phyloP scores from a whole-genome alignment of 2,888 invertebrate species.

The Opisthograptis luteolata region DNA sequence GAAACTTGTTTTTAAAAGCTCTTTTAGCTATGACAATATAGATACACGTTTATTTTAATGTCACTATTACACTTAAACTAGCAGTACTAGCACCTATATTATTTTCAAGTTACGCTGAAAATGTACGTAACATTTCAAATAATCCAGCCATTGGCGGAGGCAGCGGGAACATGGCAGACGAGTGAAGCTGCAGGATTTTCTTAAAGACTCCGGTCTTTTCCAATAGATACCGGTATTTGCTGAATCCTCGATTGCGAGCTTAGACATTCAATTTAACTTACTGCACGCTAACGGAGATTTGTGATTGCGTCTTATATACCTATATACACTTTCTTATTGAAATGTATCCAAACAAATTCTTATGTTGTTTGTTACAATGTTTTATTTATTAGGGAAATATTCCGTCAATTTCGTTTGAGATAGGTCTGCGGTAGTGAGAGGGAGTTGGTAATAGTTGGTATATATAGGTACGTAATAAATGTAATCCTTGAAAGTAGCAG shows the following conservation, averaged over 20 bases:
- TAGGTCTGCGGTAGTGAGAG: too few relatives aligned
- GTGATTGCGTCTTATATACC: slow-evolving; percentile 57
- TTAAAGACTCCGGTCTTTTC: slow-evolving; percentile 66
- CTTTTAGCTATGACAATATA: neutral
- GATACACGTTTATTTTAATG: slow-evolving; percentile 1
- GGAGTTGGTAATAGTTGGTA: too few relatives aligned
- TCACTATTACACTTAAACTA: slow-evolving; percentile 10
- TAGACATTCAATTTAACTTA: slow-evolving; percentile 78
- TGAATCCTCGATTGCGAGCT: slow-evolving; percentile 71
- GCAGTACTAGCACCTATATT: too few relatives aligned
- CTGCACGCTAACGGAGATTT: slow-evolving; percentile 66
- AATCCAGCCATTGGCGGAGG: slow-evolving; percentile 30
- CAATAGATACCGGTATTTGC: slow-evolving; percentile 73
- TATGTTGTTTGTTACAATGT: slow-evolving; percentile 1
- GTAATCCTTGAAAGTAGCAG: too few relatives aligned
- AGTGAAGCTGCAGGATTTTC: slow-evolving; percentile 64
- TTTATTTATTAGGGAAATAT: neutral
- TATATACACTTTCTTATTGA: slow-evolving; percentile 39
- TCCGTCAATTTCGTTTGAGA: too few relatives aligned
- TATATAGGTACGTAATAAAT: too few relatives aligned
- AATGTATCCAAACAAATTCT: slow-evolving; percentile 23
- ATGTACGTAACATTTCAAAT: slow-evolving; percentile 32
- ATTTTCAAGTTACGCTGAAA: slow-evolving; percentile 9
- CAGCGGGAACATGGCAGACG: slow-evolving; percentile 49
- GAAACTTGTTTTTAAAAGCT: neutral